Evolutionary conservation across 2,113 vertebrate genomes (phyloP), one percentile per base, ranked within the genome.

Genomic region (Varanus salvator): DNA sequence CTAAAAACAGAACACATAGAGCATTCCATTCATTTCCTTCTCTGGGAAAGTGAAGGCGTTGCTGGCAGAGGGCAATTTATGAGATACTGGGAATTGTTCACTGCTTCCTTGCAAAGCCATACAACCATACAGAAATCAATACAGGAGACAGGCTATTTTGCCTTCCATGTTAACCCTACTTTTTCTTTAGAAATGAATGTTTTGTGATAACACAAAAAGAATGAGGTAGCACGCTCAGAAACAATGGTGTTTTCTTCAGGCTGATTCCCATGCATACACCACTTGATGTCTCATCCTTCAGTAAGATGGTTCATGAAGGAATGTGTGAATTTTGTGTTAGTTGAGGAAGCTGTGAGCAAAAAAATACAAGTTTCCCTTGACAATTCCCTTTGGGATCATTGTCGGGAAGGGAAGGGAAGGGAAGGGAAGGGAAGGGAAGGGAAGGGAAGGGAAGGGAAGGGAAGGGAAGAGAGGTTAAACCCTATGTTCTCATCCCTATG

Each of bases 121-220:
- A 85, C 21, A n/a, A 50, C 83, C 66, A 64, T 48, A 77, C 50
- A 64, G 23, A 87, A 77, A 77, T 87, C 85, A 31, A 87, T 87
- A 77, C 34, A 87, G 15, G 85, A 87, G n/a, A 87, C 85, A 77
- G 74, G 29, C 52, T n/a, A 77, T 77, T 34, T 66, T 29, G 27
- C 34, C 17, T 48, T 27, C 64, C 64, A 34, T 86, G 54, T 76
- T 76, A 86, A 27, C 76, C 21, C 25, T 25, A 15, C n/a, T 86
- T 75, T 76, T 34, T 25, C 50, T 57, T 75, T 54, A 57, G 52
- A 86, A 86, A 86, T 60, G 1, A 23, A 8, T 86, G 60, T 6
- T 23, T 21, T 11, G 15, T 86, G 52, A 86, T 86, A 8, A 44
- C 71, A 75, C 54, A 44, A 60, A 60, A 76, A 64, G n/a, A 75